These are phyloP conservation scores for Drosophila affinis DNA, from an alignment of 2,888 invertebrate species.

Conservation along the genomic window DNA sequence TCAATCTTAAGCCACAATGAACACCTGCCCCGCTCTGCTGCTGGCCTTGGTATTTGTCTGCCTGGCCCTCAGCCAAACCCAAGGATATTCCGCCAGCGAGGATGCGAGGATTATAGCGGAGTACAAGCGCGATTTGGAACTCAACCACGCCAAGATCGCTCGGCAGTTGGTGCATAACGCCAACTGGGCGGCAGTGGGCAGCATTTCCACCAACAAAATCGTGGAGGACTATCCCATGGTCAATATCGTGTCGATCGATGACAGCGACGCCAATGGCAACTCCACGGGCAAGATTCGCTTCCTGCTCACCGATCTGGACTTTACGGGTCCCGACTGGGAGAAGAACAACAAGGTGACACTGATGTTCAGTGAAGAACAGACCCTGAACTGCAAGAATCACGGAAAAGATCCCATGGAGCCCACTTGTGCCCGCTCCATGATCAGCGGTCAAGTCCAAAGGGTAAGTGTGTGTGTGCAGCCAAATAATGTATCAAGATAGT, in stretches of 20 bases:
- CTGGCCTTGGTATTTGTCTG: slow-evolving; percentile 35
- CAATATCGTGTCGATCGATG: slow-evolving; percentile 83
- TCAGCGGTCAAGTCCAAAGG: slow-evolving; percentile 80
- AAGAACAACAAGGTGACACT: slow-evolving; percentile 80
- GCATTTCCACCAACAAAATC: slow-evolving; percentile 76
- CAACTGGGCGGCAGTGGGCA: slow-evolving; percentile 82
- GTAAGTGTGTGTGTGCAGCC: slow-evolving; percentile 45
- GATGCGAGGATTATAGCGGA: slow-evolving; percentile 74
- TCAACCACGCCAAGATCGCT: slow-evolving; percentile 82
- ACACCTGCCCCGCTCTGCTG: slow-evolving; percentile 9
- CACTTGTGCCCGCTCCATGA: slow-evolving; percentile 80
- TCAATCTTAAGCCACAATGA: slow-evolving; percentile 32
- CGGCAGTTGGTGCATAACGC: slow-evolving; percentile 81
- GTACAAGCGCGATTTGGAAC: slow-evolving; percentile 50
- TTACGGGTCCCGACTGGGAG: slow-evolving; percentile 82
- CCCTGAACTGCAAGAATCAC: slow-evolving; percentile 72
- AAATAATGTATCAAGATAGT: not conserved
- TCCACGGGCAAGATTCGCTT: slow-evolving; percentile 83
- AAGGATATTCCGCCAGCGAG: slow-evolving; percentile 70
- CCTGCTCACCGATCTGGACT: slow-evolving; percentile 82
- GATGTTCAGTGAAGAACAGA: slow-evolving; percentile 81
- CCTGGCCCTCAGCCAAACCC: slow-evolving; percentile 17
- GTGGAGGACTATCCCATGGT: slow-evolving; percentile 83
- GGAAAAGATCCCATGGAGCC: slow-evolving; percentile 84
- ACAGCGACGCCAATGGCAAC: slow-evolving; percentile 62